Evolutionary conservation across 2,888 invertebrate genomes (phyloP), one percentile per base, ranked within the genome.

Genomic region (Xylophagus ater): DNA sequence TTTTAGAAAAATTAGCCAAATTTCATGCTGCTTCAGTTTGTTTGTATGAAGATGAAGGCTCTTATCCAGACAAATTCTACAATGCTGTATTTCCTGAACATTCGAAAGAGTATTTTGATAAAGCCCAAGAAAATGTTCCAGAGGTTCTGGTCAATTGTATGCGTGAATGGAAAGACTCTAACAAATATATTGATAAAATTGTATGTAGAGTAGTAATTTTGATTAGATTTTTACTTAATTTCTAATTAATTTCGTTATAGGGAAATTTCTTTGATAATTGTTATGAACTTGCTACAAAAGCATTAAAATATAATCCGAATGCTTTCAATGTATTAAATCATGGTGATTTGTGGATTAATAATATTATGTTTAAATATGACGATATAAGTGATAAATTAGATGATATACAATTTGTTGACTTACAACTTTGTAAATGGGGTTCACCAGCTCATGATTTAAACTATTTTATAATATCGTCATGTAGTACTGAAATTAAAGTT

Each of bases 311-410:
- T n/a, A n/a, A n/a, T n/a, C n/a, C n/a, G n/a, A n/a, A n/a, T n/a
- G n/a, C n/a, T 34, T 49, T 49, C 24, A 46, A 52, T 14, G 50
- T 51, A 0, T 41, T 56, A 1, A 41, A 38, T 1, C 56, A 56
- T 35, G 56, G 55, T 0, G 56, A 56, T 34, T 47, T 55, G 15
- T 53, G 55, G 47, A 34, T 47, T 4, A 48, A 50, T 8, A 56
- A 56, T 35, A 47, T 55, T 36, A 53, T 56, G 55, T 48, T 52
- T 13, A 47, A 46, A 19, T 46, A 49, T 20, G 42, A 42, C 20
- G 26, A 36, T n/a, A n/a, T n/a, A n/a, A n/a, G n/a, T n/a, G n/a
- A n/a, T 3, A 18, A 13, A 0, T 18, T 47, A 4, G 48, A 48
- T 10, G 52, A 55, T 32, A 43, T 46, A 13, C 40, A 54, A 41